phyloP scores from a whole-genome alignment of 1,140 invertebrate genomes.

The Eriosoma lanigerum region DNA sequence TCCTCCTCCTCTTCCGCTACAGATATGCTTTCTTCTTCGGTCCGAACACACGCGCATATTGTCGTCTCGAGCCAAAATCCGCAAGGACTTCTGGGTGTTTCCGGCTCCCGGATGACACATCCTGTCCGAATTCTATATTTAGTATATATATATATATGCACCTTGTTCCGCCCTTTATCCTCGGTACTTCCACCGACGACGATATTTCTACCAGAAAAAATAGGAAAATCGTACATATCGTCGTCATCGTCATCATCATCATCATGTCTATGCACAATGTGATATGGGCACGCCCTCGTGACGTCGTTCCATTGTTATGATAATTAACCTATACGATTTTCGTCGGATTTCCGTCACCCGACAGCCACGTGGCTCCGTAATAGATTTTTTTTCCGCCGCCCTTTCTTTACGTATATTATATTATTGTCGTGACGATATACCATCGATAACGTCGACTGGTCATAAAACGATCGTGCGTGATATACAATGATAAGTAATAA shows the following conservation, averaged over 20 bases:
- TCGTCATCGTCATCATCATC: neutral
- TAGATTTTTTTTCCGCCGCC: conserved; percentile 2
- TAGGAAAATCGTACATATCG: neutral
- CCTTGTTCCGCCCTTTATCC: conserved; percentile 23
- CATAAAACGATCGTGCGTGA: conserved; percentile 13
- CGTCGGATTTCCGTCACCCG: conserved; percentile 49
- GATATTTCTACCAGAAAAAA: conserved; percentile 12
- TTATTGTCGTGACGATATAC: neutral
- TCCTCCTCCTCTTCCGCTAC: no score
- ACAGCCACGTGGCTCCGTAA: conserved; percentile 35
- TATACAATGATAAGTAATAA: neutral
- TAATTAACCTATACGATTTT: conserved; percentile 50
- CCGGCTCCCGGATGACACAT: conserved; percentile 47
- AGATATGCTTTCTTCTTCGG: conserved; percentile 14
- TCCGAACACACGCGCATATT: conserved; percentile 24
- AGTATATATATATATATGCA: conserved; percentile 13
- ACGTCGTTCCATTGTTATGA: conserved; percentile 40
- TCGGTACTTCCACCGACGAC: neutral
- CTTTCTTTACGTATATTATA: neutral
- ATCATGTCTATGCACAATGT: neutral
- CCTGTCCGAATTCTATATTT: conserved; percentile 33
- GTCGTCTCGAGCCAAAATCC: conserved; percentile 48
- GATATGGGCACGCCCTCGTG: conserved; percentile 29
- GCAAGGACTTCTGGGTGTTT: conserved; percentile 44
- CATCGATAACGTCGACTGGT: neutral